Percentiles rank a stretch among this genome's conserved stretches.
phyloP scores from a whole-genome alignment of 1,140 invertebrate genomes.

The Arctopsyche grandis region DNA sequence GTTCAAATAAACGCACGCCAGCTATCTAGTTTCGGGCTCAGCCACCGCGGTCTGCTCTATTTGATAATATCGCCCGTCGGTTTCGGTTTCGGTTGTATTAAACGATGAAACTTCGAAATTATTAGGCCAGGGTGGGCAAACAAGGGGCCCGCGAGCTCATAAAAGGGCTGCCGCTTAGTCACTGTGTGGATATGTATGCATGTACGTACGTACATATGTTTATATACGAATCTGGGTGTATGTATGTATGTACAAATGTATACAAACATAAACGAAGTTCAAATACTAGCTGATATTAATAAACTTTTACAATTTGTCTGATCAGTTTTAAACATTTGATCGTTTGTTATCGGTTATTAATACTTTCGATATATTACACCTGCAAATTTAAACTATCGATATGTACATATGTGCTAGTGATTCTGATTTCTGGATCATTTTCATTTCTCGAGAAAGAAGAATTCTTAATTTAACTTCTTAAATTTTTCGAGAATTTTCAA shows the following conservation, averaged over 20 bases:
- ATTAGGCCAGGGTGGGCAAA: constrained; percentile 30
- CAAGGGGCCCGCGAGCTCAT: not conserved
- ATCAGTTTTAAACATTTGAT: too few relatives aligned
- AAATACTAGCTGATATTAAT: constrained; percentile 16
- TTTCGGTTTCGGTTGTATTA: constrained; percentile 24
- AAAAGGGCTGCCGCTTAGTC: not conserved
- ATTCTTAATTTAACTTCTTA: too few relatives aligned
- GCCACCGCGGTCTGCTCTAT: constrained; percentile 29
- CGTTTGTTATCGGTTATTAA: too few relatives aligned
- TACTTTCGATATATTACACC: too few relatives aligned
- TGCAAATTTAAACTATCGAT: not conserved
- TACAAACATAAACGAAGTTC: too few relatives aligned
- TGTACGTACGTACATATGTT: not conserved
- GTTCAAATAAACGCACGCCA: constrained; percentile 33
- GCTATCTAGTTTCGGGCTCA: not conserved
- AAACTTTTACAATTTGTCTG: constrained; percentile 38
- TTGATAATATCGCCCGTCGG: constrained; percentile 32
- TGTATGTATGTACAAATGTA: too few relatives aligned
- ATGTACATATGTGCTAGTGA: too few relatives aligned
- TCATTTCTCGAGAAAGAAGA: too few relatives aligned
- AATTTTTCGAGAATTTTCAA: too few relatives aligned
- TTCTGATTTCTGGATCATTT: too few relatives aligned
- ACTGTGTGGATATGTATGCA: not conserved
- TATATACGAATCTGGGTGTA: not conserved
- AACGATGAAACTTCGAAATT: constrained; percentile 35